phyloP scores from a whole-genome alignment of 2,113 vertebrate species.

The Ictalurus furcatus region DNA sequence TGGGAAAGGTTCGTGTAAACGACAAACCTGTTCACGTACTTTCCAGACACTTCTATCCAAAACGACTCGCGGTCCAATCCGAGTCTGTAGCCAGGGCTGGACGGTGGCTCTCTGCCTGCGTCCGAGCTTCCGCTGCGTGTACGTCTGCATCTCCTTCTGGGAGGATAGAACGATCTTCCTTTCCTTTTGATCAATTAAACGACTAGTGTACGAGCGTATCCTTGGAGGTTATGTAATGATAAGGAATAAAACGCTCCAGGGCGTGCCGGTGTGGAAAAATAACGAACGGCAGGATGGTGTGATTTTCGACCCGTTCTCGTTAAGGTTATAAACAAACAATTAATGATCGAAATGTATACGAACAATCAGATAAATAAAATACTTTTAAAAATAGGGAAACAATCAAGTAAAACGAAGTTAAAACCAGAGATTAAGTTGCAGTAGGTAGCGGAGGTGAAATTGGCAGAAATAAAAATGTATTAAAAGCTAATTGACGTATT shows the following conservation, averaged over 20 bases:
- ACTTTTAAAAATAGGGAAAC: no score
- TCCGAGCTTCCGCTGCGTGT: background rate
- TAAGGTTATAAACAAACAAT: no score
- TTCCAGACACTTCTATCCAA: background rate
- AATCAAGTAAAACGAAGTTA: background rate
- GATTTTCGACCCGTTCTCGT: background rate
- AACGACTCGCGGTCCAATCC: background rate
- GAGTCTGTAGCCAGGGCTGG: background rate
- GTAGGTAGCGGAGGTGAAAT: background rate
- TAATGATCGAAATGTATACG: no score
- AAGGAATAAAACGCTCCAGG: no score
- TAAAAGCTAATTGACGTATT: background rate
- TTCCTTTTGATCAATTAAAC: background rate
- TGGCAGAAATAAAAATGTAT: background rate
- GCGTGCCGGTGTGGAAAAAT: background rate
- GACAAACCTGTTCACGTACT: background rate
- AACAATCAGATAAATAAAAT: no score
- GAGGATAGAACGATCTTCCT: no score
- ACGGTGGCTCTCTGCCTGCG: background rate
- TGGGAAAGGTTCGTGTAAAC: constrained; percentile 86
- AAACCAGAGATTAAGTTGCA: background rate
- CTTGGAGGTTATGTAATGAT: no score
- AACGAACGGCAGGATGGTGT: background rate
- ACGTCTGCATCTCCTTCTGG: no score
- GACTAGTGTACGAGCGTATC: no score